These are phyloP conservation scores for Spatula clypeata DNA, from an alignment of 2,797 vertebrate species.

Conservation along the genomic window DNA sequence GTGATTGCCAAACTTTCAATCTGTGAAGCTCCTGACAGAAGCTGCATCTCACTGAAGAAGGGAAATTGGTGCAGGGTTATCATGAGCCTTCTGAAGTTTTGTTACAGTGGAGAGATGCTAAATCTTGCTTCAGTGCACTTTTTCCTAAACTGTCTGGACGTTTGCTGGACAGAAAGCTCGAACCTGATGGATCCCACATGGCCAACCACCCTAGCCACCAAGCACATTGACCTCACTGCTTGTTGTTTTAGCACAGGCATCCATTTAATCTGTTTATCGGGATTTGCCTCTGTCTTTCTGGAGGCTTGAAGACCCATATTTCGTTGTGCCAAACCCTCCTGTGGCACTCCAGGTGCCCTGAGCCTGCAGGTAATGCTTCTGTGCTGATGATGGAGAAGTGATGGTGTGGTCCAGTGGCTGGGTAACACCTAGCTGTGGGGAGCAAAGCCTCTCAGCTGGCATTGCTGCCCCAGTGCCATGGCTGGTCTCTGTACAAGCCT, in stretches of 20 bases:
- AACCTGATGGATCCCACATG: neutral
- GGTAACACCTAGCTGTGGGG: neutral
- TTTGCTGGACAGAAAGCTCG: neutral
- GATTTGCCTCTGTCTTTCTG: neutral
- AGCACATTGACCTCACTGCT: neutral
- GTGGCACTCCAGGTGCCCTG: accelerated
- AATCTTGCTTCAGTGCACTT: neutral
- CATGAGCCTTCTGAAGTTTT: neutral
- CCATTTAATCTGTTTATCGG: neutral
- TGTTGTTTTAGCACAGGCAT: neutral
- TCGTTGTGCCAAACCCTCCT: neutral
- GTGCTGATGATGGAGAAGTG: neutral
- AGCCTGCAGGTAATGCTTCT: neutral
- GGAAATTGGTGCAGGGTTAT: neutral
- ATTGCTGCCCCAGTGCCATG: neutral
- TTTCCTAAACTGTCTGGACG: neutral
- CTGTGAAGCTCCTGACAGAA: neutral
- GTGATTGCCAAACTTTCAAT: neutral
- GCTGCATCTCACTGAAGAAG: neutral
- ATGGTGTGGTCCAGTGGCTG: neutral
- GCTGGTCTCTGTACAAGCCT: neutral
- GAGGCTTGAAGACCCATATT: neutral
- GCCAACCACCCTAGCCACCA: neutral
- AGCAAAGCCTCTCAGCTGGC: neutral
- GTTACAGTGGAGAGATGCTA: neutral